Evolutionary conservation across 2,797 vertebrate genomes (phyloP).

Genomic region (Tokudaia muenninki): DNA sequence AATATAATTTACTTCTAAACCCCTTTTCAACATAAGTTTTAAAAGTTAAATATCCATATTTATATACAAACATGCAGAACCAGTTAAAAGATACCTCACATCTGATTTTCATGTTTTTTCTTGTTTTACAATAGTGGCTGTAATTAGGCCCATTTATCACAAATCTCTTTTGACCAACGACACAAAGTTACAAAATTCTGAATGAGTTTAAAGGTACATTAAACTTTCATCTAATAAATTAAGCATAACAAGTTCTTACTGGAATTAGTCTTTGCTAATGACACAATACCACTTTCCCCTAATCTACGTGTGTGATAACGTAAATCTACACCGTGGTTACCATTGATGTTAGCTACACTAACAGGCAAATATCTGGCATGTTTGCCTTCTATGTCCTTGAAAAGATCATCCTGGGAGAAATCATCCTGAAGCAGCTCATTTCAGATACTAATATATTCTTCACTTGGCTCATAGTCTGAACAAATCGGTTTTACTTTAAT

Average conservation of each 20-base stretch:
- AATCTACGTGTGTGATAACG: slow-evolving; percentile 7
- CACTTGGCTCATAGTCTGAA: slow-evolving; percentile 55
- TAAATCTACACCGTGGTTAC: slow-evolving; percentile 61
- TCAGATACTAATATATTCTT: slow-evolving; percentile 55
- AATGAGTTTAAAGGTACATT: slow-evolving; percentile 37
- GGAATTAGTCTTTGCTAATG: slow-evolving; percentile 67
- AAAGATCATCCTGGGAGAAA: background rate
- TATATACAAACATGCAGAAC: background rate
- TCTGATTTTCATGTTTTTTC: slow-evolving; percentile 30
- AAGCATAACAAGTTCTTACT: slow-evolving; percentile 64
- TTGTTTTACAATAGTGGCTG: background rate
- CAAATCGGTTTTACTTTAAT: slow-evolving; percentile 61
- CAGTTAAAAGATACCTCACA: background rate
- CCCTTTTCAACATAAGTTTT: background rate
- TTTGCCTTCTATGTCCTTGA: slow-evolving; percentile 38
- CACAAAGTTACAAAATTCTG: slow-evolving; percentile 64
- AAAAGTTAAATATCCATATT: slow-evolving; percentile 37
- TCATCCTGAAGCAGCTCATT: slow-evolving; percentile 44
- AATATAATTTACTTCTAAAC: slow-evolving; percentile 43
- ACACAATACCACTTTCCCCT: slow-evolving; percentile 65
- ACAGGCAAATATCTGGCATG: slow-evolving; percentile 28
- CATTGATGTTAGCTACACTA: slow-evolving; percentile 38
- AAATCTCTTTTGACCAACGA: slow-evolving; percentile 56
- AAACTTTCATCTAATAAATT: slow-evolving; percentile 45
- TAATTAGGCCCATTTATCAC: background rate